Base-by-base conservation (phyloP, 2,888 invertebrate species). In the Esperia sulphurella region DNA sequence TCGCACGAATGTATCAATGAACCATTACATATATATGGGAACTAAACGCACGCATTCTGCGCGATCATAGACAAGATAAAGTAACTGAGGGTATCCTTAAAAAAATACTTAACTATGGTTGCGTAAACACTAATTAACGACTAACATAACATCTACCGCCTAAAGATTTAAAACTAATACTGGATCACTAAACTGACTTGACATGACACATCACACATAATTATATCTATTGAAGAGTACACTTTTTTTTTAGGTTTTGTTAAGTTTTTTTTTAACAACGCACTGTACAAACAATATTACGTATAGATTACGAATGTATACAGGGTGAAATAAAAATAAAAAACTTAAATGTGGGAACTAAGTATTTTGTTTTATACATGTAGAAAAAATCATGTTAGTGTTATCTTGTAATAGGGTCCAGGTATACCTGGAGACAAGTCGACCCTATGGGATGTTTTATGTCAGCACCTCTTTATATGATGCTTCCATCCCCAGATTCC, bases 81-180 rank as follows among this genome's bases (percentile, higher is more conserved):
- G 63, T 73, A 80, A 79, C 69, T 70, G 76, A 74, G 52, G 69
- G 74, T 80, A 74, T 68, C 64, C 79, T 82, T 79, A 83, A 63
- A 75, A 79, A 68, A 75, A 73, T 64, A 56, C 79, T 82, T 80
- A 60, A 65, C 65, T 75, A 73, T 72, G 61, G 60, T 73, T 74
- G 82, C 63, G 72, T 85, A 85, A 82, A 83, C 72, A 84, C 74
- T 82, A 86, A 83, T 79, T 83, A 86, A 84, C 82, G 65, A 79
- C 85, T 86, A 85, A 86, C 79, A 84, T 83, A 85, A 86, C 79
- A 65, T 76, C 75, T 81, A 83, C 81, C 79, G 73, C 71, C 84
- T 84, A 84, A 63, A 71, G 74, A 83, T 83, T 84, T 83, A 79
- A 79, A 81, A 79, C 82, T 82, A 87, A 86, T 84, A 85, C 84